Percentiles rank a stretch among this genome's conserved stretches.
These are phyloP conservation scores for Cydia pomonella DNA, from an alignment of 1,140 invertebrate genomes.

Conservation along the genomic window DNA sequence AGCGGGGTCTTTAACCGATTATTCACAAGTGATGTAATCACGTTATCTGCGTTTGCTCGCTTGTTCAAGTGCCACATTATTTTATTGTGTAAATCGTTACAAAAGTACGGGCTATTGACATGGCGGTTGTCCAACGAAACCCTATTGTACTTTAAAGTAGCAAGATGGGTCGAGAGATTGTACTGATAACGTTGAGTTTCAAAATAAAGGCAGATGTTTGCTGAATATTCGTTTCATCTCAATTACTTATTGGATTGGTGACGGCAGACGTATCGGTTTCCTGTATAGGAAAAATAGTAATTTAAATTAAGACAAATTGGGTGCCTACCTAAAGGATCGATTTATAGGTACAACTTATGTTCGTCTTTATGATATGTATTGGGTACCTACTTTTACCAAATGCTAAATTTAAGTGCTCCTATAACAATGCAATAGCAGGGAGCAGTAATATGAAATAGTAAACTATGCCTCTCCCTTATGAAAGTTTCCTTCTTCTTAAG, in stretches of 20 bases:
- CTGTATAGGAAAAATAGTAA: background rate
- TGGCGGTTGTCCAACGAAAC: constrained; percentile 40
- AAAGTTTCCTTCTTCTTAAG: no score
- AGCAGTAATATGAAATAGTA: no score
- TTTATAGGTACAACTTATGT: no score
- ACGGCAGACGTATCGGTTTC: background rate
- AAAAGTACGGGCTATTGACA: constrained; percentile 39
- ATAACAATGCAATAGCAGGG: no score
- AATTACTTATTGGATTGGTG: background rate
- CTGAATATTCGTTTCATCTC: background rate
- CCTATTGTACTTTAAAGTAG: constrained; percentile 14
- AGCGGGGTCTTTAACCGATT: constrained; percentile 46
- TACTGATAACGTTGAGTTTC: constrained; percentile 16
- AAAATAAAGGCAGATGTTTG: constrained; percentile 24
- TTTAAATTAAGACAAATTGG: background rate
- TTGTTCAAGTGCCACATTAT: constrained; percentile 59
- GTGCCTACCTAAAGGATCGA: no score
- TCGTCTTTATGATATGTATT: no score
- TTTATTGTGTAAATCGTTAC: constrained; percentile 55
- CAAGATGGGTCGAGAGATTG: constrained; percentile 15
- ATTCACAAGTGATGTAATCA: constrained; percentile 32
- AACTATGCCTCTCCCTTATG: no score
- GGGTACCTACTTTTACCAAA: no score
- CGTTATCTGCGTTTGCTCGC: constrained; percentile 34
- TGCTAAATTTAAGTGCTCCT: no score